These are phyloP conservation scores for Horisme vitalbata DNA, from an alignment of 2,888 invertebrate genomes.

Conservation along the genomic window DNA sequence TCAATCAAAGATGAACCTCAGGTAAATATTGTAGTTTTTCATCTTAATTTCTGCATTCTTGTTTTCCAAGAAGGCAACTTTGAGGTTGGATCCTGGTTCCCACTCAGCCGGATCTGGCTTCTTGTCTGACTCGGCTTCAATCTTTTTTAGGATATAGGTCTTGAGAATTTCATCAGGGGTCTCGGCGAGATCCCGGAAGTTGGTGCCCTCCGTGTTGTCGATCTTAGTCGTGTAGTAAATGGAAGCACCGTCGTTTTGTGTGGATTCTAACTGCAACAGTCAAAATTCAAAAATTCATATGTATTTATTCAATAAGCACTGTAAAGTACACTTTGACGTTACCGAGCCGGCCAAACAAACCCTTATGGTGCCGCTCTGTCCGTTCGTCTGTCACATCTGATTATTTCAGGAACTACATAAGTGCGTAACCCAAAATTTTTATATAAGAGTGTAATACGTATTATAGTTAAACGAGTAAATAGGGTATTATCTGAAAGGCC, in stretches of 20 bases:
- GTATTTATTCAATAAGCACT: too few relatives aligned
- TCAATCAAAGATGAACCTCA: background rate
- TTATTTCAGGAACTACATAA: too few relatives aligned
- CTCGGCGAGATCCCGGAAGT: background rate
- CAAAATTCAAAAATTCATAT: too few relatives aligned
- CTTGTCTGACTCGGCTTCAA: background rate
- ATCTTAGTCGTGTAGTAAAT: constrained; percentile 1
- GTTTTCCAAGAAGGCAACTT: background rate
- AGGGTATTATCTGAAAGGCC: too few relatives aligned
- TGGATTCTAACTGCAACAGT: constrained; percentile 1
- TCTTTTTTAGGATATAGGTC: background rate
- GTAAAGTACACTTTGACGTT: too few relatives aligned
- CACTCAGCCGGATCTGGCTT: background rate
- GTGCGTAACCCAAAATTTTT: too few relatives aligned
- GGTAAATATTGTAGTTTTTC: constrained; percentile 5
- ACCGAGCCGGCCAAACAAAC: too few relatives aligned
- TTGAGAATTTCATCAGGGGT: constrained; percentile 3
- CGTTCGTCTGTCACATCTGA: too few relatives aligned
- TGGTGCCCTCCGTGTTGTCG: constrained; percentile 6
- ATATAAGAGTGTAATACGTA: too few relatives aligned
- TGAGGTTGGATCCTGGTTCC: constrained; percentile 5
- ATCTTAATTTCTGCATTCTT: background rate
- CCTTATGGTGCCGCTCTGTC: too few relatives aligned
- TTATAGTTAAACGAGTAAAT: too few relatives aligned
- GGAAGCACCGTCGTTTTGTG: background rate